These are phyloP conservation scores for Narcine bancroftii DNA, from an alignment of 2,113 vertebrate genomes.

Conservation along the genomic window DNA sequence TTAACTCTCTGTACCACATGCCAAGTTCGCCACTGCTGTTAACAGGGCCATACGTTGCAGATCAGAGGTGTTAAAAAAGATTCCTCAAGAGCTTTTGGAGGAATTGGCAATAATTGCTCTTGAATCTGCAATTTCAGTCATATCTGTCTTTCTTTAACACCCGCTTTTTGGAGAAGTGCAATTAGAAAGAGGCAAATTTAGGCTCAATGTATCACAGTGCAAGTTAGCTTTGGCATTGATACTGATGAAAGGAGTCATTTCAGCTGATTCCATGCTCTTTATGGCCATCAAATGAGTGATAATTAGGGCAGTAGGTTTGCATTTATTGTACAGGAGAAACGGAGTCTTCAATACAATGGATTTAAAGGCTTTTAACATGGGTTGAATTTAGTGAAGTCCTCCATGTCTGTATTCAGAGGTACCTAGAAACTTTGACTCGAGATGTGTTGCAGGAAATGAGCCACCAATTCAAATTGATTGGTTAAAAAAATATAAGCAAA, in stretches of 20 bases:
- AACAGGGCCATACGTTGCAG: neutral
- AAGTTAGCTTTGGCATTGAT: neutral
- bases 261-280: neutral
- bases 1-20: neutral
- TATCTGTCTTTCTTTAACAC: neutral
- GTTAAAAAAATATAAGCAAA: neutral
- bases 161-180: neutral
- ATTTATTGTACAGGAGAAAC: neutral
- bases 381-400: neutral
- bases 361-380: neutral
- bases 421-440: neutral
- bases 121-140: neutral
- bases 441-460: neutral
- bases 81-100: neutral
- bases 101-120: neutral
- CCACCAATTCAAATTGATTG: neutral
- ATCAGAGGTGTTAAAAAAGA: neutral
- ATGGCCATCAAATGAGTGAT: neutral
- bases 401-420: neutral
- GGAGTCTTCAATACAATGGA: neutral
- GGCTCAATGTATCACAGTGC: too few species aligned
- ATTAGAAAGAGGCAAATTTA: too few species aligned
- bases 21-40: too few species aligned
- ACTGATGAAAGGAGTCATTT: too few species aligned
- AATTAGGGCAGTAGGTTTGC: neutral